Evolutionary conservation across 2,888 invertebrate genomes (phyloP).

Genomic region (Brachyptera risi): DNA sequence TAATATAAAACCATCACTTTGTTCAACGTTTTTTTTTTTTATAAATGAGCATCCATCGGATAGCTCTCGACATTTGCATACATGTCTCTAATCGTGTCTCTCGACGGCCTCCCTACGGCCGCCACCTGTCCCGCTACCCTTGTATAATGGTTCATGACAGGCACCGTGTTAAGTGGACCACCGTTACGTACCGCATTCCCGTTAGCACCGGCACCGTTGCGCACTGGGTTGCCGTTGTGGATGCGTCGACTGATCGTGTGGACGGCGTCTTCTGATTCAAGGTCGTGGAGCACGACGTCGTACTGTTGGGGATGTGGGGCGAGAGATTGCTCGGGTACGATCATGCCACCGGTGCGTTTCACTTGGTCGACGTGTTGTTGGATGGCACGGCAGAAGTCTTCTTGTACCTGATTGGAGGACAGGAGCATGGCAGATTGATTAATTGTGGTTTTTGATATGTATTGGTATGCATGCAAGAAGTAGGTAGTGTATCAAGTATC

Average conservation of each 20-base stretch:
- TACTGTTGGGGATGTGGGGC: conserved; percentile 26
- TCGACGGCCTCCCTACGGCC: conserved; percentile 37
- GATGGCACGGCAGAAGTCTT: conserved; percentile 68
- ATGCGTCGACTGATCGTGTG: conserved; percentile 43
- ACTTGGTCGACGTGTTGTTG: conserved; percentile 61
- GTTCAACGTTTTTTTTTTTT: too few relatives aligned
- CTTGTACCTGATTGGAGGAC: too few relatives aligned
- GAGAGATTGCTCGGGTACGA: conserved; percentile 33
- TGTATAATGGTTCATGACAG: conserved; percentile 32
- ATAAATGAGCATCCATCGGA: conserved; percentile 42
- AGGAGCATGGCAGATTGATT: too few relatives aligned
- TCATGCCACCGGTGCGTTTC: conserved; percentile 34
- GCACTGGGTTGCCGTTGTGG: conserved; percentile 17
- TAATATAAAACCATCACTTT: too few relatives aligned
- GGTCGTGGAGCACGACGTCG: conserved; percentile 35
- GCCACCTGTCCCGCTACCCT: conserved; percentile 34
- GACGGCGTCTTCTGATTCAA: conserved; percentile 38
- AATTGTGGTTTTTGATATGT: too few relatives aligned
- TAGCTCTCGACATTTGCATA: conserved; percentile 47
- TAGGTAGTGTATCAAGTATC: too few relatives aligned
- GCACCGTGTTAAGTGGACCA: conserved; percentile 35
- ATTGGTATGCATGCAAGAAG: too few relatives aligned
- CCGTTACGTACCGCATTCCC: conserved; percentile 44
- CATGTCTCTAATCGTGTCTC: conserved; percentile 43
- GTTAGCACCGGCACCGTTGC: conserved; percentile 20